Conservation (phyloP, 2,113 vertebrate species). For the Canis aureus region DNA sequence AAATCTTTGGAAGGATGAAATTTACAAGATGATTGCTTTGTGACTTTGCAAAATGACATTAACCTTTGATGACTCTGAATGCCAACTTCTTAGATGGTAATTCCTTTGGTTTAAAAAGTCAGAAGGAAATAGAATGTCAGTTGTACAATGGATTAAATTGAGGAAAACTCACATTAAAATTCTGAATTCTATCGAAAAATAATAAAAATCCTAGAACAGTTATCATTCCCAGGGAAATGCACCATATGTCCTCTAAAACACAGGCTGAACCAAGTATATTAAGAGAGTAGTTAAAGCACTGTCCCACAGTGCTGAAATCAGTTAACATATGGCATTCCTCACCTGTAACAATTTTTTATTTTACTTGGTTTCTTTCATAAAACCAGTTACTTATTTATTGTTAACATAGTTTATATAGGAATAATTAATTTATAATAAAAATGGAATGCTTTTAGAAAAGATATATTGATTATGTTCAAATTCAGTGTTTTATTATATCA, state of each 20-base stretch:
- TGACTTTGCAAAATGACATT: conserved; percentile 53
- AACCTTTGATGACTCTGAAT: conserved; percentile 2
- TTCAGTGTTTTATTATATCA: not conserved
- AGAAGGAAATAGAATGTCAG: not conserved
- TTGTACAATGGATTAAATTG: conserved; percentile 34
- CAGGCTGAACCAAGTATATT: not conserved
- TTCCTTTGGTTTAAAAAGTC: conserved; percentile 24
- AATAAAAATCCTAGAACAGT: conserved; percentile 34
- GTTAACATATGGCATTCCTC: conserved; percentile 47
- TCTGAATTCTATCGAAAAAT: conserved; percentile 30
- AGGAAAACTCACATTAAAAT: conserved; percentile 34
- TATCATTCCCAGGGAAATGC: not conserved
- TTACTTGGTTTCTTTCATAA: conserved; percentile 13
- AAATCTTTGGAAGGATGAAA: conserved; percentile 1
- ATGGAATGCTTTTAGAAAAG: not conserved
- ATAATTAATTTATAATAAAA: not conserved
- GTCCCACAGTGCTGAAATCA: not conserved
- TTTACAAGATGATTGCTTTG: conserved; percentile 34
- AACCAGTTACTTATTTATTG: not conserved
- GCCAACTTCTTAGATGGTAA: not conserved
- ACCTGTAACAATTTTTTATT: conserved; percentile 43
- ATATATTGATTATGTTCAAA: not conserved
- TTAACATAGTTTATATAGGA: not conserved
- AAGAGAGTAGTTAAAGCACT: conserved; percentile 53
- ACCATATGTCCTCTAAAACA: conserved; percentile 22